Percentiles rank a stretch among this genome's conserved stretches.
These are phyloP conservation scores for Macrochelys suwanniensis DNA, from an alignment of 2,797 vertebrate genomes.

Conservation along the genomic window DNA sequence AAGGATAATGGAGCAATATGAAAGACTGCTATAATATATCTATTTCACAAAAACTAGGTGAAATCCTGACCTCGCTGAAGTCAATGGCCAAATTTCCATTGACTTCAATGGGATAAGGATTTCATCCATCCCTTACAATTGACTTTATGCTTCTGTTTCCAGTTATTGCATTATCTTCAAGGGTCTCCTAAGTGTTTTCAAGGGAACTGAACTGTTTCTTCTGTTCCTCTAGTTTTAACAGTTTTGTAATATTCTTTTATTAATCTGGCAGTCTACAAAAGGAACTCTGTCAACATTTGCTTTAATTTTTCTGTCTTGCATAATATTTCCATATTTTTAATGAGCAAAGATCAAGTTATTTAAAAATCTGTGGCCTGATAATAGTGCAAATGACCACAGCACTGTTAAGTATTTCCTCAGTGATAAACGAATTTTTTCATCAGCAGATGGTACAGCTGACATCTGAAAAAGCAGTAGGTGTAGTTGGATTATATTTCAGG, in stretches of 20 bases:
- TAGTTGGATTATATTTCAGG: conserved; percentile 68
- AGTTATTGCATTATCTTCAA: neutral
- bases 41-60: neutral
- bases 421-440: conserved; percentile 23
- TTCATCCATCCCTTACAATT: neutral
- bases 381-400: conserved; percentile 35
- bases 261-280: conserved; percentile 3
- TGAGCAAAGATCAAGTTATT: conserved; percentile 69
- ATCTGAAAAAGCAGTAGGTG: conserved; percentile 72
- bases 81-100: neutral
- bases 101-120: neutral
- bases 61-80: neutral
- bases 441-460: conserved; percentile 70
- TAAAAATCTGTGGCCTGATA: conserved; percentile 51
- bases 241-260: conserved; percentile 8
- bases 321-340: conserved; percentile 12
- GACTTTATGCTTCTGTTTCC: neutral
- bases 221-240: conserved; percentile 12
- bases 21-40: neutral
- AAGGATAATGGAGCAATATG: neutral
- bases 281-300: neutral
- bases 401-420: conserved; percentile 59
- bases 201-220: conserved; percentile 65
- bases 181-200: neutral
- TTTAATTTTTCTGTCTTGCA: conserved; percentile 10